Evolutionary conservation across 92 coral and sea anemone species (phyloP).

Genomic region (Epizoanthus scotinus): DNA sequence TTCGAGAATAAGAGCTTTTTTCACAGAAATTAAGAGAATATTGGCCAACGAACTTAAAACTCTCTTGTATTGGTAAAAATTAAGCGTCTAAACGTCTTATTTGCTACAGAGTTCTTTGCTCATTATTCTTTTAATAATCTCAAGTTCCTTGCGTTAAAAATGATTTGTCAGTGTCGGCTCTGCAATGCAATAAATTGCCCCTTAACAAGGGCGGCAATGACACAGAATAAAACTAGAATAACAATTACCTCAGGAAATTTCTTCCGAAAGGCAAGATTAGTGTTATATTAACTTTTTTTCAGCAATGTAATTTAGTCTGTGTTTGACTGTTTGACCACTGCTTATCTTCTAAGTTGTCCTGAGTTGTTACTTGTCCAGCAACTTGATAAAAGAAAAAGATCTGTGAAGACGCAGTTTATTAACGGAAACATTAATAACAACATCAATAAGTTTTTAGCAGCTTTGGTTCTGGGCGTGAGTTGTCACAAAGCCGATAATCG

Average conservation of each 20-base stretch:
- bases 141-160: slow-evolving; percentile 72
- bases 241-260: slow-evolving; percentile 47
- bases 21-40: slow-evolving; percentile 1
- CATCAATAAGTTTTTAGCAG: slow-evolving; percentile 57
- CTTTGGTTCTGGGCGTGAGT: slow-evolving; percentile 56
- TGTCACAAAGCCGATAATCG: slow-evolving; percentile 62
- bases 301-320: slow-evolving; percentile 25
- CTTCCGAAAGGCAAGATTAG: slow-evolving; percentile 48
- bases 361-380: background rate
- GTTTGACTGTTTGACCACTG: slow-evolving; percentile 7
- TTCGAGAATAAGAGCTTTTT: background rate
- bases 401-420: slow-evolving; percentile 29
- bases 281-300: slow-evolving; percentile 24
- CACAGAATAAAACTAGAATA: slow-evolving; percentile 30
- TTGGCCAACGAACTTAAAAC: slow-evolving; percentile 5
- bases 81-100: slow-evolving; percentile 43
- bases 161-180: slow-evolving; percentile 76
- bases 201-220: slow-evolving; percentile 69
- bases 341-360: background rate
- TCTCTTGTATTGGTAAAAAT: slow-evolving; percentile 12
- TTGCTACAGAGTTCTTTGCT: slow-evolving; percentile 44
- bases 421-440: slow-evolving; percentile 59
- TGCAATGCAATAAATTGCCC: slow-evolving; percentile 79
- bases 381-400: slow-evolving; percentile 21
- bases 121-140: slow-evolving; percentile 76